Percentiles rank a stretch among this genome's conserved stretches.
phyloP scores from a whole-genome alignment of 2,888 invertebrate species.

The Noctua comes region DNA sequence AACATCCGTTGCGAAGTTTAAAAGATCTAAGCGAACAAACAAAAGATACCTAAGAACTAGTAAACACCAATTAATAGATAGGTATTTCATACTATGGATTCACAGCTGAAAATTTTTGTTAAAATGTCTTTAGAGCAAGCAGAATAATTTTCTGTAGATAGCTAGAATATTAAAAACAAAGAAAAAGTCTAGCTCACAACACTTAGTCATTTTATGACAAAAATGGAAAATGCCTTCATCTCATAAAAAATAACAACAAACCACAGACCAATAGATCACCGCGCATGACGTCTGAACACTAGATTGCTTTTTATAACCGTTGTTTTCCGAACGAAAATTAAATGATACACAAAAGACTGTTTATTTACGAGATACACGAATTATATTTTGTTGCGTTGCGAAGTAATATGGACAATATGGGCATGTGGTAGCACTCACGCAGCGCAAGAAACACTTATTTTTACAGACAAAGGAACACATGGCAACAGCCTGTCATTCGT shows the following conservation, averaged over 20 bases:
- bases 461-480: slow-evolving; percentile 56
- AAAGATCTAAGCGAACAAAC: too few relatives aligned
- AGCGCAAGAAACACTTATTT: slow-evolving; percentile 36
- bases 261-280: slow-evolving; percentile 37
- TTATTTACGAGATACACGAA: slow-evolving; percentile 36
- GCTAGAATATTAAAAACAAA: background rate
- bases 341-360: slow-evolving; percentile 27
- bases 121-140: background rate
- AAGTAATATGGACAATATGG: slow-evolving; percentile 4
- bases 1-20: too few relatives aligned
- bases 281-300: slow-evolving; percentile 31
- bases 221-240: background rate
- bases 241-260: slow-evolving; percentile 2
- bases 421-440: slow-evolving; percentile 34
- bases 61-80: background rate
- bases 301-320: slow-evolving; percentile 8
- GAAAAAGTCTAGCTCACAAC: background rate
- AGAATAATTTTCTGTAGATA: background rate
- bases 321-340: slow-evolving; percentile 19
- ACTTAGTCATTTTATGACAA: background rate
- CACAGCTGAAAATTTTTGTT: background rate
- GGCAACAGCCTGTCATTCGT: slow-evolving; percentile 40
- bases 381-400: slow-evolving; percentile 17
- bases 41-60: background rate
- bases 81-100: background rate